A percentile compares a stretch with the other conserved stretches of the same genome.
These are phyloP conservation scores for Drosophila niveifrons DNA, from an alignment of 2,888 invertebrate species.

Conservation along the genomic window DNA sequence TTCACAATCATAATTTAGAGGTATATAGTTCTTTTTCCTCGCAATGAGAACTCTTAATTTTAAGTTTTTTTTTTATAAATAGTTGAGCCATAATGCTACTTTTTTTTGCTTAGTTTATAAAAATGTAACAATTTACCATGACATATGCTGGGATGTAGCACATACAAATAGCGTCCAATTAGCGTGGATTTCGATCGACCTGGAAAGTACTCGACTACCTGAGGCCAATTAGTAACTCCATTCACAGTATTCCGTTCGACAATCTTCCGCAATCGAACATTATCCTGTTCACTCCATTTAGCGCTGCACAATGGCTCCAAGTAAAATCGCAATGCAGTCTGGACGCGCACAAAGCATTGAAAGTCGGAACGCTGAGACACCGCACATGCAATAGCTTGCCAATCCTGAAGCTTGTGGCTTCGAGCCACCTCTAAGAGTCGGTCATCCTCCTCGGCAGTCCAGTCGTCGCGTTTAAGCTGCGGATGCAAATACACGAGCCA, in stretches of 20 bases:
- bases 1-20: too few species aligned
- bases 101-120: too few species aligned
- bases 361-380: constrained; percentile 89
- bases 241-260: constrained; percentile 89
- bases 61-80: too few species aligned
- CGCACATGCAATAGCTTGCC: constrained; percentile 88
- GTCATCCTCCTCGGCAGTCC: constrained; percentile 87
- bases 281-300: constrained; percentile 89
- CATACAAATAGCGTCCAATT: constrained; percentile 87
- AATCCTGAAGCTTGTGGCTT: constrained; percentile 87
- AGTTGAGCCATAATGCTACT: too few species aligned
- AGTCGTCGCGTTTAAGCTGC: constrained; percentile 87
- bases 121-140: constrained; percentile 62
- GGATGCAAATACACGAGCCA: constrained; percentile 91
- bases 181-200: constrained; percentile 89
- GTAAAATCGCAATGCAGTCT: constrained; percentile 85
- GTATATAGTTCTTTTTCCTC: too few species aligned
- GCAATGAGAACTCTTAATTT: too few species aligned
- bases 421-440: constrained; percentile 84
- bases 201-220: constrained; percentile 88
- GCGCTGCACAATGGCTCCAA: constrained; percentile 26
- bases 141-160: constrained; percentile 78
- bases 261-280: constrained; percentile 88
- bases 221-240: constrained; percentile 90
- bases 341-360: constrained; percentile 89